phyloP scores from a whole-genome alignment of 92 coral and sea anemone genomes.

The Anthopleura xanthogrammica region DNA sequence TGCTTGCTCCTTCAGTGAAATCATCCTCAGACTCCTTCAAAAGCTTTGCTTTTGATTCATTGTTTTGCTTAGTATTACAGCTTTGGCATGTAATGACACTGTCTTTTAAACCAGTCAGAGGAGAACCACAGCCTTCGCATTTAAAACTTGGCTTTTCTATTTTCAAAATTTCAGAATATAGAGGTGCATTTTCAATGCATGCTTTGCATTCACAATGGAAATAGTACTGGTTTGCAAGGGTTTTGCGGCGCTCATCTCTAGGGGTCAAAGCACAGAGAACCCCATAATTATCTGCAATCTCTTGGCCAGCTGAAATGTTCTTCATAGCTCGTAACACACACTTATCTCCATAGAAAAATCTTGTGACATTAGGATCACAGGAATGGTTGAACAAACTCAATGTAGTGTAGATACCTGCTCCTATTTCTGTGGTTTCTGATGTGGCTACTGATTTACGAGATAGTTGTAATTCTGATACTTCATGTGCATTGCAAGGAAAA shows the following conservation, averaged over 20 bases:
- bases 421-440: constrained; percentile 86
- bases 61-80: constrained; percentile 53
- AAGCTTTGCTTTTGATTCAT: constrained; percentile 42
- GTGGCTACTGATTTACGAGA: constrained; percentile 73
- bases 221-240: constrained; percentile 72
- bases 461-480: constrained; percentile 85
- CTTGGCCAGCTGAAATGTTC: constrained; percentile 75
- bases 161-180: constrained; percentile 63
- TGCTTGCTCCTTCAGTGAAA: constrained; percentile 62
- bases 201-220: constrained; percentile 78
- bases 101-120: constrained; percentile 22
- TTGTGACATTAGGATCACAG: constrained; percentile 91
- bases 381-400: constrained; percentile 92
- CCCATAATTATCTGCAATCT: constrained; percentile 93
- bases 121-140: constrained; percentile 49
- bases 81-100: constrained; percentile 20
- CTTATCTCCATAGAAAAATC: constrained; percentile 89
- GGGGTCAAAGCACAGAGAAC: constrained; percentile 79
- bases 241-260: constrained; percentile 58
- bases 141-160: constrained; percentile 45
- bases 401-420: constrained; percentile 90
- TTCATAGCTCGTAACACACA: constrained; percentile 88
- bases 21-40: constrained; percentile 55
- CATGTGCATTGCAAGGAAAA: constrained; percentile 97
- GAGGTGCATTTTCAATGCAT: constrained; percentile 71